These are phyloP conservation scores for Hesperophylax magnus DNA, from an alignment of 1,140 invertebrate genomes.

Conservation along the genomic window DNA sequence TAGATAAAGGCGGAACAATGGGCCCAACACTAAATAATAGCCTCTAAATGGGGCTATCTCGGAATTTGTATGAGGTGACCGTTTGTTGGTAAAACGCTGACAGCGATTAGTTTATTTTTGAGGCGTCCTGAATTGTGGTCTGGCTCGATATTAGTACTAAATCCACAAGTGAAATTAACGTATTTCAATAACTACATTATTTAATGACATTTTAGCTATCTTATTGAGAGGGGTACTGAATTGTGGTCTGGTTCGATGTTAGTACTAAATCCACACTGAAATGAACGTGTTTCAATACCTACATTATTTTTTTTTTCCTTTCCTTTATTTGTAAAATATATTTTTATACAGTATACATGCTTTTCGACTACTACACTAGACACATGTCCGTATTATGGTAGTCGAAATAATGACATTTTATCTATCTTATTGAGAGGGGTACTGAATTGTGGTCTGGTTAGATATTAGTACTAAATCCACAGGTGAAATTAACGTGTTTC, in stretches of 20 bases:
- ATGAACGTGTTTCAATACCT: not conserved
- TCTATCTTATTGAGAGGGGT: not conserved
- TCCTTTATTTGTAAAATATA: too few relatives aligned
- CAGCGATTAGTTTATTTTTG: constrained; percentile 47
- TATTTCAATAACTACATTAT: not conserved
- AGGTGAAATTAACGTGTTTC: not conserved
- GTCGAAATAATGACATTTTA: too few relatives aligned
- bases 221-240: not conserved
- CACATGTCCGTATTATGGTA: too few relatives aligned
- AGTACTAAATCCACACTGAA: not conserved
- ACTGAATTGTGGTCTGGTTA: not conserved
- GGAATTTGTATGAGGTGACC: not conserved
- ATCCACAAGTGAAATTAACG: not conserved
- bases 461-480: not conserved
- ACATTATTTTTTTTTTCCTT: too few relatives aligned
- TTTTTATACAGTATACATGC: too few relatives aligned
- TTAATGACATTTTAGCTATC: too few relatives aligned
- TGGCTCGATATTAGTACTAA: not conserved
- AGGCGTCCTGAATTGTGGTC: constrained; percentile 6
- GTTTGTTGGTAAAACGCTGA: constrained; percentile 39
- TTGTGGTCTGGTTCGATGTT: not conserved
- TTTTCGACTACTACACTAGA: too few relatives aligned
- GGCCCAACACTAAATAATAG: constrained; percentile 50
- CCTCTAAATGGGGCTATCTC: constrained; percentile 51
- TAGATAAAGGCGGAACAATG: constrained; percentile 49